Evolutionary conservation across 1,140 invertebrate species (phyloP), one percentile per base, ranked within the genome.

Genomic region (Sogatella furcifera): DNA sequence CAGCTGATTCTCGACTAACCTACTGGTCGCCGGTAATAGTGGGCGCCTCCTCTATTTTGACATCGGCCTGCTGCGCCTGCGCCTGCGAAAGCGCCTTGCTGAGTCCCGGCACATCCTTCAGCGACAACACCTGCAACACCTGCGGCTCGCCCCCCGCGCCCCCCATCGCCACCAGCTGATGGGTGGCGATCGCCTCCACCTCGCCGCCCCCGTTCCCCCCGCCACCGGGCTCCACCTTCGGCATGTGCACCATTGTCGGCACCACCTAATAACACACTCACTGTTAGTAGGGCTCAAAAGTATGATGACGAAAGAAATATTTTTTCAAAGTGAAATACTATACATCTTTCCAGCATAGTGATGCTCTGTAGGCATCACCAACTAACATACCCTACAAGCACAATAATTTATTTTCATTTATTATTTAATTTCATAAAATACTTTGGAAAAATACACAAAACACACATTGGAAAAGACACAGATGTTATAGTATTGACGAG

Each of bases 181-280:
- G 85, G 65, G 81, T 82, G 2, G 68, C 63, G 65, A 79, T 81
- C 62, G 80, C 84, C 75, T 83, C 87, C 75, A 80, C 79, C 44
- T 65, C 61, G 19, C 59, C 55, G 9, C 11, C 9, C 2, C 34
- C 34, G 80, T 84, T 75, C 83, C 72, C 80, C 67, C 85, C 84
- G 24, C 79, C 80, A 67, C 79, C 81, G 60, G 82, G 80, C 65
- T 88, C 85, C 64, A 87, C 79, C 67, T 84, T 84, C 22, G 83
- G 81, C 71, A 92, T 86, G 78, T 90, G 86, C 68, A 91, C 86
- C 72, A 88, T 80, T 73, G 86, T 80, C 57, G 88, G 88, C 59
- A 90, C 81, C 65, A 89, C 89, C 72, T 81, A 44, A 3, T 4
- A 44, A 44, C 14, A 49, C 46, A 49, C n/a, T n/a, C n/a, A n/a